Evolutionary conservation across 2,888 invertebrate species (phyloP).

Genomic region (Agrilus cyanescens): DNA sequence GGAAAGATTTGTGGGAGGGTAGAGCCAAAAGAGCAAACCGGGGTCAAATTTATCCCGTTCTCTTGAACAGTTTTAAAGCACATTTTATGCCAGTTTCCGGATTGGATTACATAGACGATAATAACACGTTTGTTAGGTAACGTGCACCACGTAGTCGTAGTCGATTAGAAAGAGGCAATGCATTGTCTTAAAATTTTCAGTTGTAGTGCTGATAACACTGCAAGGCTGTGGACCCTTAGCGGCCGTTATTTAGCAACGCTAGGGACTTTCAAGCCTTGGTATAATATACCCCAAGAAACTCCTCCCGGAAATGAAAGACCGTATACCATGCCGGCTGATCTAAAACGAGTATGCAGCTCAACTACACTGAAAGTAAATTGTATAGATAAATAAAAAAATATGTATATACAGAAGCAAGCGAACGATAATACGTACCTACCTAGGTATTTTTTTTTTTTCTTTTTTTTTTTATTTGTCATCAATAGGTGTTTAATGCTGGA

Average conservation of each 20-base stretch:
- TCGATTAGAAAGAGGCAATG: constrained; percentile 2
- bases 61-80: constrained; percentile 58
- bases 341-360: constrained; percentile 59
- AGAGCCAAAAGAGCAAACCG: constrained; percentile 54
- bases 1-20: constrained; percentile 52
- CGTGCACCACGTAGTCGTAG: constrained; percentile 27
- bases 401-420: neutral
- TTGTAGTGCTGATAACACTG: constrained; percentile 43
- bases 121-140: constrained; percentile 57
- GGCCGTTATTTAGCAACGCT: constrained; percentile 60
- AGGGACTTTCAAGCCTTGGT: constrained; percentile 58
- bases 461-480: neutral
- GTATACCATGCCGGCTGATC: constrained; percentile 59
- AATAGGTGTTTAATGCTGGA: constrained; percentile 29
- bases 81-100: constrained; percentile 58
- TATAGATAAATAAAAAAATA: neutral
- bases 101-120: constrained; percentile 53
- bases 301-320: constrained; percentile 36
- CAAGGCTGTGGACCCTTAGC: constrained; percentile 61
- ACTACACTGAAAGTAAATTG: constrained; percentile 58
- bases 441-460: too few species aligned
- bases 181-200: constrained; percentile 15
- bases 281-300: constrained; percentile 33
- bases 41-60: constrained; percentile 49
- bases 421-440: too few species aligned